A percentile compares a stretch with the other conserved stretches of the same genome.
phyloP scores from a whole-genome alignment of 2,113 vertebrate species.

The Myrmophylax atrothorax region DNA sequence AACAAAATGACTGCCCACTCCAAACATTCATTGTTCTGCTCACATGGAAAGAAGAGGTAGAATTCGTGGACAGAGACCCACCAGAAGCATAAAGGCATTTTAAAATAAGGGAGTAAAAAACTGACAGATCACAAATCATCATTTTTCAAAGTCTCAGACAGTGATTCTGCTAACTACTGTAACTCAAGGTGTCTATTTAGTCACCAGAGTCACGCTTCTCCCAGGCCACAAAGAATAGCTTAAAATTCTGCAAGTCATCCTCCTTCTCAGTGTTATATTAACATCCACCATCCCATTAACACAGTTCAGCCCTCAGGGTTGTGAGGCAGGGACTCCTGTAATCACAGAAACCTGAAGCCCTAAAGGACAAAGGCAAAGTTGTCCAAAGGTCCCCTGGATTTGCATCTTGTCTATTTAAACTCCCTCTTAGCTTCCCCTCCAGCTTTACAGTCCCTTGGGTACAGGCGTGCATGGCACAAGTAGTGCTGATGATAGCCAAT shows the following conservation, averaged over 20 bases:
- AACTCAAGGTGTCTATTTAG: not conserved
- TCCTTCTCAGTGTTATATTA: not conserved
- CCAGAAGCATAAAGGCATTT: not conserved
- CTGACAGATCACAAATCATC: not conserved
- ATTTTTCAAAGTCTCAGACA: not conserved
- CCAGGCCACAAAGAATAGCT: not conserved
- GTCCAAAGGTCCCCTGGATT: not conserved
- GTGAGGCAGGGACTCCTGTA: not conserved
- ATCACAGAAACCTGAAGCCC: not conserved
- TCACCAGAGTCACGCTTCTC: not conserved
- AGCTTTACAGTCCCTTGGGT: not conserved
- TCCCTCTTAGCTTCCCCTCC: not conserved
- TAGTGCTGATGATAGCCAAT: not conserved
- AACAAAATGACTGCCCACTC: not conserved
- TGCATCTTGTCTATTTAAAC: not conserved
- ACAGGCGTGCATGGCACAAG: not conserved
- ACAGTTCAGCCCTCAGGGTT: not conserved
- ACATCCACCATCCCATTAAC: not conserved
- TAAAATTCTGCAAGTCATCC: not conserved
- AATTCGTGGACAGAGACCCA: not conserved
- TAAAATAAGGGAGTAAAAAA: not conserved
- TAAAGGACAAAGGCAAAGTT: not conserved
- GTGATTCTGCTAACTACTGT: not conserved
- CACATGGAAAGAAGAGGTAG: constrained; percentile 5
- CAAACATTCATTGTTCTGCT: not conserved